Evolutionary conservation across 2,888 invertebrate genomes (phyloP), one percentile per base, ranked within the genome.

Genomic region (Resseliella maxima): DNA sequence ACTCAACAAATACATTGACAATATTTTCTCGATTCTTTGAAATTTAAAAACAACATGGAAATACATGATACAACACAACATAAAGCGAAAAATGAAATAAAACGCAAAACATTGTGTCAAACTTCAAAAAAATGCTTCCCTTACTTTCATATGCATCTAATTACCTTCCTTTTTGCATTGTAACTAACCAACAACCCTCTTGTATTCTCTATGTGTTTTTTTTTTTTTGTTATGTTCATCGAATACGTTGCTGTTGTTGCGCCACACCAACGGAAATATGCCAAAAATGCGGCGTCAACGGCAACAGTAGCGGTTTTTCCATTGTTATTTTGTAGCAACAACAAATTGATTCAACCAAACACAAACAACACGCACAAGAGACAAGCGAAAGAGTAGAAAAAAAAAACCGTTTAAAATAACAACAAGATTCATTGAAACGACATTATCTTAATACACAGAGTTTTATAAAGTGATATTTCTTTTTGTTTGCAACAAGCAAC

Each of bases 61-160:
- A n/a, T 35, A 35, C 72, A 18, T 5, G 10, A 8, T 35, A 36
- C 35, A 35, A 15, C 15, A 72, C 10, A 72, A 15, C 35, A 38
- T 38, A 18, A 38, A 3, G n/a, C n/a, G n/a, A 83, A 83, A 36
- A 83, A 83, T 10, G 38, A 38, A 72, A 83, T 83, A 38, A 83
- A 83, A 83, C 83, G 38, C 83, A 83, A 83, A 83, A 83, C 83
- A 83, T 83, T 38, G 83, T 83, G 83, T 83, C 83, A 83, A 83
- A 83, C 83, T 83, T 83, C 83, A 83, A 83, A 83, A 36, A 38
- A 83, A 8, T 31, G 1, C 24, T 83, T 38, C 83, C 83, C 38
- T 83, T 83, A 18, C 5, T 38, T n/a, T 38, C 83, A 38, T 83
- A 83, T 83, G 83, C 83, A 83, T 83, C 83, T 83, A 83, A 83